These are phyloP conservation scores for Metopolophium dirhodum DNA, from an alignment of 1,140 invertebrate species.

Conservation along the genomic window DNA sequence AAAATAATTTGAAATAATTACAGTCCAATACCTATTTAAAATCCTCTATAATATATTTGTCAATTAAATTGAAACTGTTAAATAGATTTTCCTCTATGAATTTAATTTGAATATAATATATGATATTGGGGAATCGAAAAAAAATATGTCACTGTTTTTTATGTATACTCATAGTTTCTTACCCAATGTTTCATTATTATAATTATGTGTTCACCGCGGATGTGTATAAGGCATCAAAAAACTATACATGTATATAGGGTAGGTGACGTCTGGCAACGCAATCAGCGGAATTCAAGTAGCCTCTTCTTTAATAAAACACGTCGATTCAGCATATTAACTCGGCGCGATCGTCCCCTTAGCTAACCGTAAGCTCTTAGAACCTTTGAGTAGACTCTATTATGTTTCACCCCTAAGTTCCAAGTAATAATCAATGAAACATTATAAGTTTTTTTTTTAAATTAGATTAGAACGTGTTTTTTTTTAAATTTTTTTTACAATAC, in stretches of 20 bases:
- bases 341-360: neutral
- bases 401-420: neutral
- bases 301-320: conserved; percentile 40
- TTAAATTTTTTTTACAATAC: neutral
- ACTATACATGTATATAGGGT: neutral
- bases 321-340: conserved; percentile 36
- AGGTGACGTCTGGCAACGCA: conserved; percentile 25
- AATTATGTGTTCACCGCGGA: neutral
- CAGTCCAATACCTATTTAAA: neutral
- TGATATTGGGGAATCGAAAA: neutral
- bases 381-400: conserved; percentile 27
- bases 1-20: no score
- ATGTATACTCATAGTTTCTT: neutral
- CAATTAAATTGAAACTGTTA: no score
- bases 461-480: neutral
- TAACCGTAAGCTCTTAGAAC: conserved; percentile 6
- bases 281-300: conserved; percentile 40
- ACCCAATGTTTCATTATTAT: conserved; percentile 27
- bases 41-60: no score
- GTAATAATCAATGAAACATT: conserved; percentile 14
- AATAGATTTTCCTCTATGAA: no score
- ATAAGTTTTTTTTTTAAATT: neutral
- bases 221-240: neutral
- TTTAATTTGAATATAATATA: neutral
- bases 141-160: neutral